Conservation (phyloP, 1,140 invertebrate genomes). For the Spodoptera frugiperda region DNA sequence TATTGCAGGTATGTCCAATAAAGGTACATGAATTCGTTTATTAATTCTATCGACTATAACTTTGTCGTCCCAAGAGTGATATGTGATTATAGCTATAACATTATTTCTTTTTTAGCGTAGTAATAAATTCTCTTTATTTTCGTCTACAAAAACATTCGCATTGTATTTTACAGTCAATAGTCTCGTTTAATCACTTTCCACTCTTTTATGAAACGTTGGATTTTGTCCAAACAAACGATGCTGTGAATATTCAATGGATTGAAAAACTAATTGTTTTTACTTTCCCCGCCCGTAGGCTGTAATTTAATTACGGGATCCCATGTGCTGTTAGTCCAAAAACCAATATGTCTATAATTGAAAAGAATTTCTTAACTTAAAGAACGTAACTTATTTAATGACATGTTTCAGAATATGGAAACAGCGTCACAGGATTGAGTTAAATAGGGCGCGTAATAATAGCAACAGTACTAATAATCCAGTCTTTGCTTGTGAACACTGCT, state of each 20-base stretch:
- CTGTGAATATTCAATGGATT: conserved; percentile 36
- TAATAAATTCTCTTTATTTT: no score
- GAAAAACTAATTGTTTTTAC: conserved; percentile 30
- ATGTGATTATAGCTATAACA: not conserved
- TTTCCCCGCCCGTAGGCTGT: not conserved
- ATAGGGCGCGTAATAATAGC: conserved; percentile 38
- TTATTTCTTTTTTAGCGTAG: no score
- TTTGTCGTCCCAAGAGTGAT: not conserved
- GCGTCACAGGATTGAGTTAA: conserved; percentile 13
- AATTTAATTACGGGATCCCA: conserved; percentile 14
- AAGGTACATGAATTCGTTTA: not conserved
- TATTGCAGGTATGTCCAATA: not conserved
- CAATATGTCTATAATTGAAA: not conserved
- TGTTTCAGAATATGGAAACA: conserved; percentile 13
- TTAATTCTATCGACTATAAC: not conserved
- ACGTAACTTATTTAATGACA: conserved; percentile 8
- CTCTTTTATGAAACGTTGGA: conserved; percentile 22
- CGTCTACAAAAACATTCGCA: not conserved
- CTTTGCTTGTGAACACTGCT: conserved; percentile 57
- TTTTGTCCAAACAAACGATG: conserved; percentile 34
- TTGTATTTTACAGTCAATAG: not conserved
- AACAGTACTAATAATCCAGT: conserved; percentile 24
- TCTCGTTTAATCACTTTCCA: conserved; percentile 1
- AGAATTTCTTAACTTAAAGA: not conserved
- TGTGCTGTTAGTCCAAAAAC: not conserved